A percentile compares a stretch with the other conserved stretches of the same genome.
Conservation (phyloP, 2,113 vertebrate species). For the Nettapus auritus region DNA sequence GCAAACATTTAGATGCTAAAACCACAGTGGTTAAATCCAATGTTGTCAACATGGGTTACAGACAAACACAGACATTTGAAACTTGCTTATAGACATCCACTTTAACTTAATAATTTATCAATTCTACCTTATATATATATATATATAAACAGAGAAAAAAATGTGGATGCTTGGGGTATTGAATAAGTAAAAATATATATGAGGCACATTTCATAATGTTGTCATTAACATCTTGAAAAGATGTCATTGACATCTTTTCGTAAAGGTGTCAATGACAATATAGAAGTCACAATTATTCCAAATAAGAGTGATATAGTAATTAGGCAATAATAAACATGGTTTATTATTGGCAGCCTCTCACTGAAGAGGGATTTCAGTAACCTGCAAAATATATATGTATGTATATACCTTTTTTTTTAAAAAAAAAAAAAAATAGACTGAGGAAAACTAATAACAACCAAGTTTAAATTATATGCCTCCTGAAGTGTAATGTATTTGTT, state of each 20-base stretch:
- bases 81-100: neutral
- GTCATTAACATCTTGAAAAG: no score
- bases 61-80: neutral
- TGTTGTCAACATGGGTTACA: neutral
- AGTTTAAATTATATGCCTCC: neutral
- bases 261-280: neutral
- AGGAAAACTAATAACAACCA: neutral
- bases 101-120: neutral
- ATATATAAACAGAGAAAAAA: neutral
- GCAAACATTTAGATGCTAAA: neutral
- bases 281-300: neutral
- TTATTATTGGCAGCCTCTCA: neutral
- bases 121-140: neutral
- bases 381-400: neutral
- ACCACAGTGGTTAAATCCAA: neutral
- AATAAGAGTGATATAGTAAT: neutral
- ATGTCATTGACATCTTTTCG: no score
- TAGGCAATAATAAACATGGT: neutral
- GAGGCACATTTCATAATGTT: neutral
- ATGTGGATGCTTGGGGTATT: neutral
- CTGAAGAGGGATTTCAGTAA: neutral
- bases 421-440: no score
- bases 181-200: neutral
- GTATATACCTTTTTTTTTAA: neutral
- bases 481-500: neutral